Conservation (phyloP, 2,888 invertebrate species). For the Lordiphosa fenestrarum region DNA sequence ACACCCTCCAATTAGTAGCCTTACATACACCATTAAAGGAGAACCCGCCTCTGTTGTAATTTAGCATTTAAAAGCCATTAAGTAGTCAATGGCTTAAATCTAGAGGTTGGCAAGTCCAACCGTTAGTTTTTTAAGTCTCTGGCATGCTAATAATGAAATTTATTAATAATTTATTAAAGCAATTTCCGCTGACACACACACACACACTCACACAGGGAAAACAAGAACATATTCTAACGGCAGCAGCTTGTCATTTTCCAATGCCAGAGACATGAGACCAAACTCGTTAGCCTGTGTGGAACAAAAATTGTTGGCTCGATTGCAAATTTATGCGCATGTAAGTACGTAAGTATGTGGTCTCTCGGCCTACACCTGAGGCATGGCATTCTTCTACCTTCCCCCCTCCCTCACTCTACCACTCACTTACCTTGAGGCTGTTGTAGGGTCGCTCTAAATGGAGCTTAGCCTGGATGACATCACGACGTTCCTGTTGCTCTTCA, state of each 20-base stretch:
- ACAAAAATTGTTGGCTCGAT: slow-evolving; percentile 20
- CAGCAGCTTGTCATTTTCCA: slow-evolving; percentile 50
- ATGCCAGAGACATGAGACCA: slow-evolving; percentile 25
- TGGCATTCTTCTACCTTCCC: too few species aligned
- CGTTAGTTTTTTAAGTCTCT: slow-evolving; percentile 21
- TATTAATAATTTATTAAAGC: slow-evolving; percentile 70
- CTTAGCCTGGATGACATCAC: slow-evolving; percentile 81
- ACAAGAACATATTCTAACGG: slow-evolving; percentile 55
- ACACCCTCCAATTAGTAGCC: too few species aligned
- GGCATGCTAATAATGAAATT: slow-evolving; percentile 59
- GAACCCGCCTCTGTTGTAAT: slow-evolving; percentile 3
- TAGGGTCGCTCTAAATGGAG: slow-evolving; percentile 86
- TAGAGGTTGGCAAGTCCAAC: slow-evolving; percentile 6
- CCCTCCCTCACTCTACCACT: neutral
- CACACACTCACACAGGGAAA: slow-evolving; percentile 1
- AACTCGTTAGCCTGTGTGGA: slow-evolving; percentile 41
- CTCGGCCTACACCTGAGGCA: slow-evolving; percentile 13
- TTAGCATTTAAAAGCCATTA: slow-evolving; percentile 6
- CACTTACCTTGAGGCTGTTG: slow-evolving; percentile 86
- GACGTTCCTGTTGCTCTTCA: slow-evolving; percentile 81
- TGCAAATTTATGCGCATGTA: slow-evolving; percentile 53
- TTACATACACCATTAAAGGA: too few species aligned
- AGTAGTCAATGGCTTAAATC: slow-evolving; percentile 16
- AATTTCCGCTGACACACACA: slow-evolving; percentile 60
- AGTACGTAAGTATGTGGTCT: slow-evolving; percentile 3